Percentiles rank a stretch among this genome's conserved stretches.
Evolutionary conservation across 2,888 invertebrate species (phyloP).

Genomic region (Heliconius erato): DNA sequence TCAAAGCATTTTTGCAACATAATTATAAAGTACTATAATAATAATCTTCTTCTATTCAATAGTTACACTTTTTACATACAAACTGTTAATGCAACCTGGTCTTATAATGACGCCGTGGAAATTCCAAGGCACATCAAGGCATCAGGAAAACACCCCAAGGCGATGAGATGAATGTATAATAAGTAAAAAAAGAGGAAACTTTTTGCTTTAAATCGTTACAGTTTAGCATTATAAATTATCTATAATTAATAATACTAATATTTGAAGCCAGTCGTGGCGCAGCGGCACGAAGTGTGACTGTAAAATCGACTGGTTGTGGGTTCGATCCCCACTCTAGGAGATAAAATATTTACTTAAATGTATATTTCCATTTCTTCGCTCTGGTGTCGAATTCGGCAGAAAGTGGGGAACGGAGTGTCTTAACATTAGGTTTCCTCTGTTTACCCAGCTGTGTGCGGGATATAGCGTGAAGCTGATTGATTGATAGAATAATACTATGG

Average conservation of each 20-base stretch:
- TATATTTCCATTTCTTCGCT: too few relatives aligned
- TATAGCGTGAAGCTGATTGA: too few relatives aligned
- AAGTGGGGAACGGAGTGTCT: too few relatives aligned
- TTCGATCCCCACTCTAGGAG: too few relatives aligned
- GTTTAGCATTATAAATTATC: conserved; percentile 9
- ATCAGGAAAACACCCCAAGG: conserved; percentile 40
- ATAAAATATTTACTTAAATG: too few relatives aligned
- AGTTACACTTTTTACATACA: background rate
- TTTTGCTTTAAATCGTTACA: background rate
- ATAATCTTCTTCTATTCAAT: background rate
- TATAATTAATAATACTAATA: background rate
- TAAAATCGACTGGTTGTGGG: too few relatives aligned
- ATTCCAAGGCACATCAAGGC: conserved; percentile 35
- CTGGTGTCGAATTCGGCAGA: too few relatives aligned
- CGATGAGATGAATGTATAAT: conserved; percentile 25
- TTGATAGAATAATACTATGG: conserved; percentile 3
- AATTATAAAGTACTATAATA: background rate
- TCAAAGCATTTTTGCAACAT: background rate
- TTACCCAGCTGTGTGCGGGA: too few relatives aligned
- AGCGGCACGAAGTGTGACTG: too few relatives aligned
- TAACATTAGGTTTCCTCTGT: too few relatives aligned
- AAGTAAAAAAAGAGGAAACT: conserved; percentile 38
- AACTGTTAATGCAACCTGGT: background rate
- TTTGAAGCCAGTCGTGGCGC: too few relatives aligned
- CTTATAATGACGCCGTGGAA: conserved; percentile 36